Percentiles rank a stretch among this genome's conserved stretches.
phyloP scores from a whole-genome alignment of 1,140 invertebrate genomes.

The Pectinophora gossypiella region DNA sequence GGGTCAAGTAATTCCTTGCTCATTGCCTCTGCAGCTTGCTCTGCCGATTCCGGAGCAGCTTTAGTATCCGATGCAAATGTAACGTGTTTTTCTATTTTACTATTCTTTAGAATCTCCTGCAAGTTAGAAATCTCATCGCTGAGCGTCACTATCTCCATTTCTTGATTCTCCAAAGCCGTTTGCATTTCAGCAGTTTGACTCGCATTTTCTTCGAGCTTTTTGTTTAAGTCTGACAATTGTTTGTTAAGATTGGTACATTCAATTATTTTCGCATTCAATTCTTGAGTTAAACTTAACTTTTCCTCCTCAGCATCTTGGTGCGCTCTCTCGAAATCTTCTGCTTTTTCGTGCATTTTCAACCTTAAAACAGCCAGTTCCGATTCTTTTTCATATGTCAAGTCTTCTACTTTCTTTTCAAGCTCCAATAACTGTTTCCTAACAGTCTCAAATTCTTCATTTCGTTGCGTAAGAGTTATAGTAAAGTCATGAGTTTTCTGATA shows the following conservation, averaged over 20 bases:
- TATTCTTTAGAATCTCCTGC: conserved; percentile 69
- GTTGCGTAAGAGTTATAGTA: conserved; percentile 41
- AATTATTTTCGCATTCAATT: conserved; percentile 62
- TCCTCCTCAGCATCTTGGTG: conserved; percentile 46
- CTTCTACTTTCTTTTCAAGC: conserved; percentile 67
- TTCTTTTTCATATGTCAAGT: conserved; percentile 71
- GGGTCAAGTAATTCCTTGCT: conserved; percentile 52
- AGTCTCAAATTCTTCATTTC: conserved; percentile 64
- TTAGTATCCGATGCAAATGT: conserved; percentile 60
- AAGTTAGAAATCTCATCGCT: conserved; percentile 75
- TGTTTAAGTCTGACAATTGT: conserved; percentile 74
- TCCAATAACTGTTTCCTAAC: conserved; percentile 61
- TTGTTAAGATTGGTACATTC: conserved; percentile 69
- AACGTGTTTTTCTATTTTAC: conserved; percentile 76
- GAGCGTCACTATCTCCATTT: conserved; percentile 80
- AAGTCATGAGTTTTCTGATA: conserved; percentile 61
- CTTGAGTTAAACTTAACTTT: conserved; percentile 45
- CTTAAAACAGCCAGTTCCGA: conserved; percentile 63
- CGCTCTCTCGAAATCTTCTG: conserved; percentile 40
- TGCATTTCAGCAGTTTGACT: conserved; percentile 70
- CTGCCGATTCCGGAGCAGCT: conserved; percentile 18
- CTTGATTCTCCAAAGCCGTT: conserved; percentile 78
- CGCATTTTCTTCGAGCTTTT: conserved; percentile 74
- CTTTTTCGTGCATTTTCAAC: conserved; percentile 65
- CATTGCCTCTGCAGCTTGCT: conserved; percentile 20